These are phyloP conservation scores for Lophius piscatorius DNA, from an alignment of 2,113 vertebrate genomes.

Conservation along the genomic window DNA sequence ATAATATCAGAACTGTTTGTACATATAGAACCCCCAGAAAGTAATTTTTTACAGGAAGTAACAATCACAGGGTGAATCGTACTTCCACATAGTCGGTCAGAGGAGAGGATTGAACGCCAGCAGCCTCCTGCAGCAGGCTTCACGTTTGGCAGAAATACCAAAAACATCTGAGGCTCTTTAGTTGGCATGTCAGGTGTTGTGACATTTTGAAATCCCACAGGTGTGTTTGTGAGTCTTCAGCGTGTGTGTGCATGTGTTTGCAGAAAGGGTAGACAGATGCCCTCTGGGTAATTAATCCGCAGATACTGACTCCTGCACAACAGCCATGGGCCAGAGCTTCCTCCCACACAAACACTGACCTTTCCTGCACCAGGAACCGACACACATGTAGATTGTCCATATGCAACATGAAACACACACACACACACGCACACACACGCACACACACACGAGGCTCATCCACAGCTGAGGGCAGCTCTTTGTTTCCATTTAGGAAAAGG, in stretches of 20 bases:
- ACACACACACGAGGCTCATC: slow-evolving; percentile 20
- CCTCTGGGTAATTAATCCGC: slow-evolving; percentile 67
- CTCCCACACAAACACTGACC: slow-evolving; percentile 22
- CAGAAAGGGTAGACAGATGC: slow-evolving; percentile 63
- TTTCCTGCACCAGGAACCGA: slow-evolving; percentile 5
- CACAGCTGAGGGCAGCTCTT: slow-evolving; percentile 36
- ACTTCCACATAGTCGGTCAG: neutral
- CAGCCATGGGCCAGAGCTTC: slow-evolving; percentile 33
- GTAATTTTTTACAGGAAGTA: no score
- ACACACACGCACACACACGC: neutral
- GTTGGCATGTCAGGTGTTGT: slow-evolving; percentile 33
- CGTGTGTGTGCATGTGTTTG: slow-evolving; percentile 18
- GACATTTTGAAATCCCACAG: slow-evolving; percentile 53
- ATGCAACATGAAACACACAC: slow-evolving; percentile 6
- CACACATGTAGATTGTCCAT: slow-evolving; percentile 16
- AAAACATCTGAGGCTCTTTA: slow-evolving; percentile 8
- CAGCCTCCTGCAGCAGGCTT: neutral
- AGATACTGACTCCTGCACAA: slow-evolving; percentile 50
- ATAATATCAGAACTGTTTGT: no score
- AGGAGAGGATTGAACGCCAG: neutral
- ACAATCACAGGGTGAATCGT: neutral
- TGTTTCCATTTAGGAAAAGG: slow-evolving; percentile 39
- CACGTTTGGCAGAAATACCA: neutral
- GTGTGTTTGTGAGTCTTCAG: slow-evolving; percentile 35
- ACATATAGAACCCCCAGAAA: no score